Percentiles rank a stretch among this genome's conserved stretches.
Evolutionary conservation across 2,113 vertebrate species (phyloP).

Genomic region (Tachysurus fulvidraco): DNA sequence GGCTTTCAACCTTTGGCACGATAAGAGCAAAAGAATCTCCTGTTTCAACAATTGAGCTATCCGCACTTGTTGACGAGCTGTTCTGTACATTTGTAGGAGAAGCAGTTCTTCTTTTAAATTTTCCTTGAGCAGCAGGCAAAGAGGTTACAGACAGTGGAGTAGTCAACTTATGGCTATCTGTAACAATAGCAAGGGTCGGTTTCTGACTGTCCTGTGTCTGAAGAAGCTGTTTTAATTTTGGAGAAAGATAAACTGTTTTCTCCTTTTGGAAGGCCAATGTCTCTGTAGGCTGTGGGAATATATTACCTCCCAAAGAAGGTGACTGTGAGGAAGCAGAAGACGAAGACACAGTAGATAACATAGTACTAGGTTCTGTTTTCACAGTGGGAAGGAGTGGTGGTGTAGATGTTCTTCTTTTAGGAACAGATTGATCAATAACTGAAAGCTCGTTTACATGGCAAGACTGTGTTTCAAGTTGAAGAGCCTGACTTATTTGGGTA

Average conservation of each 20-base stretch:
- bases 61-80: slow-evolving; percentile 79
- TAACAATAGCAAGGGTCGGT: slow-evolving; percentile 67
- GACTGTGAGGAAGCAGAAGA: slow-evolving; percentile 77
- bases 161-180: slow-evolving; percentile 83
- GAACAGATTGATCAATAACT: slow-evolving; percentile 69
- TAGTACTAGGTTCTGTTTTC: slow-evolving; percentile 83
- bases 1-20: slow-evolving; percentile 89
- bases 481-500: slow-evolving; percentile 80
- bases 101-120: slow-evolving; percentile 92
- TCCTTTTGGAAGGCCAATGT: slow-evolving; percentile 83
- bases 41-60: slow-evolving; percentile 74
- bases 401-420: slow-evolving; percentile 90
- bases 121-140: slow-evolving; percentile 76
- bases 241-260: slow-evolving; percentile 88
- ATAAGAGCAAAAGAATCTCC: slow-evolving; percentile 73
- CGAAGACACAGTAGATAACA: slow-evolving; percentile 62
- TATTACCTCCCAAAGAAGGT: slow-evolving; percentile 70
- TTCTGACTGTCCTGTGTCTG: slow-evolving; percentile 90
- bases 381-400: slow-evolving; percentile 87
- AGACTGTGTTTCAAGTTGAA: slow-evolving; percentile 77
- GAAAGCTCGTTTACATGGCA: slow-evolving; percentile 74
- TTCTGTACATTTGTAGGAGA: slow-evolving; percentile 90
- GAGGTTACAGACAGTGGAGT: slow-evolving; percentile 73
- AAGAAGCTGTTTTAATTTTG: slow-evolving; percentile 95
- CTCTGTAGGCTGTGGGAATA: slow-evolving; percentile 75